Evolutionary conservation across 2,888 invertebrate species (phyloP).

Genomic region (Aplocera efformata): DNA sequence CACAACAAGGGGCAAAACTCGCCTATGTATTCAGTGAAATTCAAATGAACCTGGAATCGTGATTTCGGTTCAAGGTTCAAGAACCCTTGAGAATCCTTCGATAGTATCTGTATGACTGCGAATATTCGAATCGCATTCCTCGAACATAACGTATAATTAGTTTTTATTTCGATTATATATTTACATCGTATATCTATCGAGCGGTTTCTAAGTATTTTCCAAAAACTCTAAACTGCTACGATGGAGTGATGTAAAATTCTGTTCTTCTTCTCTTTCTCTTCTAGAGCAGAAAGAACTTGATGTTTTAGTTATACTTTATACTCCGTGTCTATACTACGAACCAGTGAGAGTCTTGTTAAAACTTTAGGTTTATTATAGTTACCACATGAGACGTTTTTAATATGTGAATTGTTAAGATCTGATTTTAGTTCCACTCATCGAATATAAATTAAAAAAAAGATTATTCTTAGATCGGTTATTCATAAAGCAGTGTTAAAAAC

Average conservation of each 20-base stretch:
- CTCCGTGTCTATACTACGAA: conserved; percentile 23
- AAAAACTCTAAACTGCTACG: conserved; percentile 10
- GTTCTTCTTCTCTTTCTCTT: conserved; percentile 52
- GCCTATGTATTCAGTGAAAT: neutral
- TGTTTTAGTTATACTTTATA: conserved; percentile 24
- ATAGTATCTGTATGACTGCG: conserved; percentile 10
- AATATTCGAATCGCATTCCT: conserved; percentile 17
- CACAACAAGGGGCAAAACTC: neutral
- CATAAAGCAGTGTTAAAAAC: no score
- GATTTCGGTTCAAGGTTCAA: conserved; percentile 8
- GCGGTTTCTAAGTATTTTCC: conserved; percentile 9
- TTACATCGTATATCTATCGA: conserved; percentile 13
- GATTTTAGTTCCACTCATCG: conserved; percentile 10
- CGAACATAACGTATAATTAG: conserved; percentile 9
- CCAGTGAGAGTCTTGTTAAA: conserved; percentile 30
- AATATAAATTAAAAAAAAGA: no score
- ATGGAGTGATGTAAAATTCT: conserved; percentile 25
- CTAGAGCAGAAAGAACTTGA: conserved; percentile 53
- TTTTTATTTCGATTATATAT: conserved; percentile 11
- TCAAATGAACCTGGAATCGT: conserved; percentile 1
- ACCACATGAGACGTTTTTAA: conserved; percentile 20
- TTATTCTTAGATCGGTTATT: no score
- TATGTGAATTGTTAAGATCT: conserved; percentile 23
- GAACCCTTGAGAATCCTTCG: conserved; percentile 3
- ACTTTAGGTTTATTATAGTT: conserved; percentile 30